A percentile compares a stretch with the other conserved stretches of the same genome.
Evolutionary conservation across 1,140 invertebrate species (phyloP).

Genomic region (Drosophila kikkawai): DNA sequence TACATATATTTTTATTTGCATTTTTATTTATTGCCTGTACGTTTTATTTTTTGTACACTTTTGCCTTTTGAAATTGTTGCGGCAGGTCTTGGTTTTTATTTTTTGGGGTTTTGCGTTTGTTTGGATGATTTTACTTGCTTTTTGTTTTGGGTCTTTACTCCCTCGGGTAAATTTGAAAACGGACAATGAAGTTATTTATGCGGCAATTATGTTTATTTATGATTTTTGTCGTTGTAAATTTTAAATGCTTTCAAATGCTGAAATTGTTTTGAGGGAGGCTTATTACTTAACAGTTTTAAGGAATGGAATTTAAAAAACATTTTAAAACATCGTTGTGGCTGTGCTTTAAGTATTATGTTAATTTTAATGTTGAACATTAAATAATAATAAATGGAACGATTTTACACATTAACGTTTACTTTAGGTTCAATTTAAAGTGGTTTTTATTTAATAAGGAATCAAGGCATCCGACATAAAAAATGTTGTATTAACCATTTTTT

Average conservation of each 20-base stretch:
- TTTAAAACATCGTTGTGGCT: too few relatives aligned
- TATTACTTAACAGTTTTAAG: constrained; percentile 12
- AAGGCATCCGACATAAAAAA: too few relatives aligned
- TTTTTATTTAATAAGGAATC: background rate
- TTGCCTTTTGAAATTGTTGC: constrained; percentile 60
- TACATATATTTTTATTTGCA: constrained; percentile 37
- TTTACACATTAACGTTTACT: background rate
- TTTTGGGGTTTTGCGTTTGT: background rate
- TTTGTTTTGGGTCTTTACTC: constrained; percentile 1
- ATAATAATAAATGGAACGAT: background rate
- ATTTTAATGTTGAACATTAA: background rate
- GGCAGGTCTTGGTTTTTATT: constrained; percentile 63
- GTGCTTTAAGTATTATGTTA: background rate
- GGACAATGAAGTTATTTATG: constrained; percentile 49
- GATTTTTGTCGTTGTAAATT: constrained; percentile 49
- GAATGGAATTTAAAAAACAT: too few relatives aligned
- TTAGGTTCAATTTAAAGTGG: background rate
- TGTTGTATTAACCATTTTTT: too few relatives aligned
- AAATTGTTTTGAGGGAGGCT: constrained; percentile 21
- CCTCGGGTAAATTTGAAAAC: constrained; percentile 7
- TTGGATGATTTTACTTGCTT: constrained; percentile 7
- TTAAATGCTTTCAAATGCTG: constrained; percentile 39
- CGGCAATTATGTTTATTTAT: constrained; percentile 63
- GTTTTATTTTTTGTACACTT: constrained; percentile 22
- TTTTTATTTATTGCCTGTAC: constrained; percentile 36